Evolutionary conservation across 2,888 invertebrate genomes (phyloP), one percentile per base, ranked within the genome.

Genomic region (Anthrax anthrax): DNA sequence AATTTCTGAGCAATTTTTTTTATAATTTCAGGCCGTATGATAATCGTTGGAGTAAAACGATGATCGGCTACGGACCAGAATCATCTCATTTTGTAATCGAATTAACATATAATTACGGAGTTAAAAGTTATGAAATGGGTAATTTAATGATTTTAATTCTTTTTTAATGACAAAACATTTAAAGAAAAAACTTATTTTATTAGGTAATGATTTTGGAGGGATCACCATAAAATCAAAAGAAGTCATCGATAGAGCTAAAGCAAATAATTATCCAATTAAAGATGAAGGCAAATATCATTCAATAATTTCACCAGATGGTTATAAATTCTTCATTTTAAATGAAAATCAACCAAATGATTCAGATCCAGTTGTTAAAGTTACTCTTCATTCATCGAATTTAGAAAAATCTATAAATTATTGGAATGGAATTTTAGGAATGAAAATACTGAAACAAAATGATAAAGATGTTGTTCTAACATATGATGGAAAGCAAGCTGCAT

Each of bases 21-120:
- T 39, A 40, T 32, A 37, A 29, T 51, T 53, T 32, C 62, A 94
- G 95, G n/a, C 95, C 95, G 1, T 97, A 96, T 60, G 90, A 88
- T 58, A 94, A 92, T 58, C 82, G 89, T 56, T 98, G 98, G 98
- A 95, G 95, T 63, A 98, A 98, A 72, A 96, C 97, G 0, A 98
- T 98, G 97, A 78, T 97, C 40, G 98, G 97, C 2, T 98, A 95
- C 69, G 97, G 97, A 0, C 81, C 88, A 1, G 98, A 98, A 70
- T 86, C 91, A 57, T 75, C 78, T 44, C 88, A 97, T 69, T 98
- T 97, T 72, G 97, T 92, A 1, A 75, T 96, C 18, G 97, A 98
- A 64, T 73, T 98, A 39, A 97, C 97, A 13, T 98, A 97, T 67
- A 98, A 98, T 66, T 98, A 98, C 64, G 91, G 91, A 18, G 78